Percentiles rank a stretch among this genome's conserved stretches.
phyloP scores from a whole-genome alignment of 2,888 invertebrate genomes.

The Philereme transversata region DNA sequence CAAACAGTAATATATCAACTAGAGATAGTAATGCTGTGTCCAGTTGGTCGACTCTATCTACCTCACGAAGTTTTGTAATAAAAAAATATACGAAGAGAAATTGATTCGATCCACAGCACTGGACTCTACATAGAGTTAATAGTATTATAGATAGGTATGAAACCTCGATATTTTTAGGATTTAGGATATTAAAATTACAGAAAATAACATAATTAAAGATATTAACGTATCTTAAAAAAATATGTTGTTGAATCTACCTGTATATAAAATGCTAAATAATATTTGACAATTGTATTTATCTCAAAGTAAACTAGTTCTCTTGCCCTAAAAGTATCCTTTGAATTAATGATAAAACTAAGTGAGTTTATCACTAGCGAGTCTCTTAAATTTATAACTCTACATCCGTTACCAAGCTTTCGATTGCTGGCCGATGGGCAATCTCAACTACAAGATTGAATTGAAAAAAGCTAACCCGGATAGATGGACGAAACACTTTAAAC shows the following conservation, averaged over 20 bases:
- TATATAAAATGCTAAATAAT: too few relatives aligned
- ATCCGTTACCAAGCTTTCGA: constrained; percentile 55
- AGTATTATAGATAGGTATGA: constrained; percentile 38
- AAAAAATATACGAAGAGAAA: constrained; percentile 60
- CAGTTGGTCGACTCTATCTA: constrained; percentile 53
- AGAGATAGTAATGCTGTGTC: constrained; percentile 39
- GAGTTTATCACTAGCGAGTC: constrained; percentile 4
- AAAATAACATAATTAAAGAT: background rate
- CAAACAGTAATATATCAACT: constrained; percentile 34
- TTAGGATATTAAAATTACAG: background rate
- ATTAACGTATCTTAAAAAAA: background rate
- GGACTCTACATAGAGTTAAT: constrained; percentile 43
- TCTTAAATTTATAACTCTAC: constrained; percentile 45
- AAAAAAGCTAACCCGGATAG: constrained; percentile 59
- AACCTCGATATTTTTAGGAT: constrained; percentile 8
- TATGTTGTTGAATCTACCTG: background rate
- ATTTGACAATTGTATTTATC: too few relatives aligned
- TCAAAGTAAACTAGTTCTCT: too few relatives aligned
- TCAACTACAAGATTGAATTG: constrained; percentile 61
- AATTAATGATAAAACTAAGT: background rate
- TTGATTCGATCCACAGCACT: constrained; percentile 62
- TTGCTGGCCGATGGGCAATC: constrained; percentile 65
- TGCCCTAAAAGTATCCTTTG: too few relatives aligned
- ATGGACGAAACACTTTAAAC: constrained; percentile 42
- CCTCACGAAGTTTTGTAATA: constrained; percentile 51